phyloP scores from a whole-genome alignment of 2,888 invertebrate genomes.

The Drosophila silvestris region DNA sequence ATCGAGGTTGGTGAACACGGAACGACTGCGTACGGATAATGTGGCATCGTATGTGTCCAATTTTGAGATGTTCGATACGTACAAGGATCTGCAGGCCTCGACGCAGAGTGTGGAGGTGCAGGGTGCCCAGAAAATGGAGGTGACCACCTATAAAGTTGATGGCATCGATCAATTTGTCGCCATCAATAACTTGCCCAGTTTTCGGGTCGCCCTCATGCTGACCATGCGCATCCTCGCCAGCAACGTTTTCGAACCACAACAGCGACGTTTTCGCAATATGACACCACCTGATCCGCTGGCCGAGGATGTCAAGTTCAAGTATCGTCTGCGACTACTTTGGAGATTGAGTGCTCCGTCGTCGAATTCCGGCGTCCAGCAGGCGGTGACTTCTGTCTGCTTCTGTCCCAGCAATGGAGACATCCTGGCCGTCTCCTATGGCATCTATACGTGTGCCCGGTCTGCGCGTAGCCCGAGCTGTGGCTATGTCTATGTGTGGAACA shows the following conservation, averaged over 20 bases:
- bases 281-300: conserved; percentile 88
- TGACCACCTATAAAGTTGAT: conserved; percentile 82
- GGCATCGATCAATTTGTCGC: conserved; percentile 77
- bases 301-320: conserved; percentile 88
- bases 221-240: conserved; percentile 91
- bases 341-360: conserved; percentile 83
- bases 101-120: conserved; percentile 81
- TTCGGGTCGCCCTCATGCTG: conserved; percentile 88
- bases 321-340: conserved; percentile 90
- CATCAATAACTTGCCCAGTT: conserved; percentile 82
- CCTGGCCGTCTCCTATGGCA: conserved; percentile 91
- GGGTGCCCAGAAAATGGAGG: conserved; percentile 86
- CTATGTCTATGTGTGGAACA: conserved; percentile 91
- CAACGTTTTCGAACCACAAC: conserved; percentile 88
- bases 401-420: conserved; percentile 90
- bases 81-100: conserved; percentile 85
- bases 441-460: conserved; percentile 86
- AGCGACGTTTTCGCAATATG: conserved; percentile 90
- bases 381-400: conserved; percentile 89
- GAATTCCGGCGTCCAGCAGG: conserved; percentile 84
- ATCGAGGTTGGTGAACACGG: conserved; percentile 88
- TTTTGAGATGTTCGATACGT: conserved; percentile 92
- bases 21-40: conserved; percentile 86
- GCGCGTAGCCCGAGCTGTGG: conserved; percentile 87
- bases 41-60: conserved; percentile 89